Evolutionary conservation across 2,113 vertebrate genomes (phyloP), one percentile per base, ranked within the genome.

Genomic region (western clawed frog (Xenopus tropicalis)): DNA sequence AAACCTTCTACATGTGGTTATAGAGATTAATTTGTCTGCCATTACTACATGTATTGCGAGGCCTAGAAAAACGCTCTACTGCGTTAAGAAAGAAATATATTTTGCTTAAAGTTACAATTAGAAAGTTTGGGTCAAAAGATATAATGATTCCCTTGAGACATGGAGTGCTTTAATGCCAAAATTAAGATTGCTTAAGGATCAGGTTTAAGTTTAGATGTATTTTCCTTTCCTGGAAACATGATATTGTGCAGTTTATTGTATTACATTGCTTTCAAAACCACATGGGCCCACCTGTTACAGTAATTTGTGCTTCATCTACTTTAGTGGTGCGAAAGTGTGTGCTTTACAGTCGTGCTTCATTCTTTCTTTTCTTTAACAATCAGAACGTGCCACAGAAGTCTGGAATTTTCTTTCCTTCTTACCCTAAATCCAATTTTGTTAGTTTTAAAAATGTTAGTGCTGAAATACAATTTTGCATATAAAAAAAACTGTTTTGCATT

Each of bases 81-180:
- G 67, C 79, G 85, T 89, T 86, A 88, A 86, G 80, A 85, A 82
- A 83, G 86, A 82, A 89, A 87, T 90, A 87, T 88, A 87, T 91
- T 90, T 89, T 87, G 79, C 87, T 90, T 88, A 87, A 89, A 86
- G 82, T 88, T 90, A 89, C 86, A 90, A 85, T 90, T 91, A 89
- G 88, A 48, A 84, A 87, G 59, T 61, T 73, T 54, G 57, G 81
- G 81, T 86, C 83, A 87, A 79, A 89, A 86, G 85, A 88, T 84
- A 84, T 86, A 90, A 84, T 72, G 79, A 71, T 71, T 85, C 82
- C 72, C 14, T 14, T 85, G 88, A 86, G 81, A 84, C 69, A 78
- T 76, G 79, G 82, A 86, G 81, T 66, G 74, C 80, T 89, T 86
- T 82, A 80, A 81, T 88, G 85, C 83, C 84, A 88, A 78, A 87